A percentile compares a stretch with the other conserved stretches of the same genome.
Evolutionary conservation across 2,888 invertebrate species (phyloP).

Genomic region (Ennomos erosarius): DNA sequence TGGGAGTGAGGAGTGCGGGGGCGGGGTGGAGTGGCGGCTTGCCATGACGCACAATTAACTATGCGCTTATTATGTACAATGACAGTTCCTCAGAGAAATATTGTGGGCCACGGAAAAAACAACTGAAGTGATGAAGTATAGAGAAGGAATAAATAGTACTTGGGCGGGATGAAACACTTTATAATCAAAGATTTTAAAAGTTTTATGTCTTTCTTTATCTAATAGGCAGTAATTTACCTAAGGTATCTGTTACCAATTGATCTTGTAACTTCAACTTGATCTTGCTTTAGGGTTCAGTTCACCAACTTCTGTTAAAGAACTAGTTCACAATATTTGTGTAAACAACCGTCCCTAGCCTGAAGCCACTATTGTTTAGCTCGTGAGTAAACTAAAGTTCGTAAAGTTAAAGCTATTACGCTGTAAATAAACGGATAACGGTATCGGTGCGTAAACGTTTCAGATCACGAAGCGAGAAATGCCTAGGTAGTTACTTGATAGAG

Average conservation of each 20-base stretch:
- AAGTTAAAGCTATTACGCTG: constrained; percentile 7
- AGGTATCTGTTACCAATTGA: too few relatives aligned
- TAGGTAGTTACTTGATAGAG: too few relatives aligned
- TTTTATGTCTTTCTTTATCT: too few relatives aligned
- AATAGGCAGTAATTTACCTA: too few relatives aligned
- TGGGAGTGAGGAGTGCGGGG: not conserved
- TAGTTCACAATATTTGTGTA: constrained; percentile 5
- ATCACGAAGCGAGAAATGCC: too few relatives aligned
- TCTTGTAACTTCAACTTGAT: too few relatives aligned
- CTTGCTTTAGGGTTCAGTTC: not conserved
- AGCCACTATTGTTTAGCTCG: constrained; percentile 3
- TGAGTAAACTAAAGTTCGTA: constrained; percentile 3
- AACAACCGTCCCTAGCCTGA: constrained; percentile 4
- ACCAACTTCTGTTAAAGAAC: constrained; percentile 2
- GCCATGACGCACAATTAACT: constrained; percentile 31
- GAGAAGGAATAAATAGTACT: too few relatives aligned
- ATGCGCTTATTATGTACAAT: constrained; percentile 27
- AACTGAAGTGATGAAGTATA: too few relatives aligned
- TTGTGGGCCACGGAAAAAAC: too few relatives aligned
- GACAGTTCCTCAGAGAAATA: constrained; percentile 1
- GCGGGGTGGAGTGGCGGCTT: constrained; percentile 9
- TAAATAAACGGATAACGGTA: constrained; percentile 12
- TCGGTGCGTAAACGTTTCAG: constrained; percentile 1
- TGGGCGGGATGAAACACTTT: too few relatives aligned
- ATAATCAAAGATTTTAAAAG: too few relatives aligned